Conservation (phyloP, 2,113 vertebrate species). For the Struthidea cinerea region DNA sequence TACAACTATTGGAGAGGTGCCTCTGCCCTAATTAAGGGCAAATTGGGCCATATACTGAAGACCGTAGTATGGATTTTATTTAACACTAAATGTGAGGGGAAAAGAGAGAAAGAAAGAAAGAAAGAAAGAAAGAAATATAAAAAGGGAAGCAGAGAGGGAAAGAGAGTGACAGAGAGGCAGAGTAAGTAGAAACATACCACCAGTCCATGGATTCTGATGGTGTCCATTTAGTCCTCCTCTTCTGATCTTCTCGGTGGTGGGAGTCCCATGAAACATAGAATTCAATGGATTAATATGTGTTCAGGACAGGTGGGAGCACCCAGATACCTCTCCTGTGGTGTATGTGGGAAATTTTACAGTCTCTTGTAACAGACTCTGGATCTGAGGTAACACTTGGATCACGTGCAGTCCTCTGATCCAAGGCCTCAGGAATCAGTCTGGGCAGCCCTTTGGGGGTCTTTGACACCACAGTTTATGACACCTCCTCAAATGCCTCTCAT, state of each 20-base stretch:
- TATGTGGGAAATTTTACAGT: not conserved
- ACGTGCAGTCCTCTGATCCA: accelerated
- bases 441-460: accelerated
- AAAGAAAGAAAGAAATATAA: not conserved
- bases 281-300: not conserved
- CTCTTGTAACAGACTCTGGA: not conserved
- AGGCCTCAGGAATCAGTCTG: no score
- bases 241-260: not conserved
- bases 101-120: not conserved
- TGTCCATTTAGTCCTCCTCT: not conserved
- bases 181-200: not conserved
- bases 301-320: not conserved
- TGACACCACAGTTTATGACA: not conserved
- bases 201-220: not conserved
- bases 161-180: not conserved
- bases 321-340: not conserved
- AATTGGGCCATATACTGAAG: not conserved
- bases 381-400: not conserved
- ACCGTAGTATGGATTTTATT: not conserved
- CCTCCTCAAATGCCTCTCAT: not conserved
- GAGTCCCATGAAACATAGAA: not conserved
- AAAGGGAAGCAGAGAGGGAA: accelerated
- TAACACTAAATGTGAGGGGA: not conserved
- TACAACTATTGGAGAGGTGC: not conserved
- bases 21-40: not conserved